phyloP scores from a whole-genome alignment of 2,797 vertebrate genomes.

The Rhabdophis nuchalis region DNA sequence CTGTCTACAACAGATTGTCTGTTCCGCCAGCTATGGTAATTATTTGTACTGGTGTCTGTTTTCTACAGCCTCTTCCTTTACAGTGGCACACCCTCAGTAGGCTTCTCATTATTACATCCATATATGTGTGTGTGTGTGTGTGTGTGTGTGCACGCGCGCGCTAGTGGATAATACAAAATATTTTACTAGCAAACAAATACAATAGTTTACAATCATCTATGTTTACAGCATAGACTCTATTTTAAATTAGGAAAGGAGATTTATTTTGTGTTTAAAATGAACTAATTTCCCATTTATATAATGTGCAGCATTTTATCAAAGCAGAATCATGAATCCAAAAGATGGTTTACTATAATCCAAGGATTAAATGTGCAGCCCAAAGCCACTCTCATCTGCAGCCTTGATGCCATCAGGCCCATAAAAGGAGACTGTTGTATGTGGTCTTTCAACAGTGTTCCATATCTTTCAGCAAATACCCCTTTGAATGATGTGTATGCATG shows the following conservation, averaged over 20 bases:
- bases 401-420: neutral
- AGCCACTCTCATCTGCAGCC: neutral
- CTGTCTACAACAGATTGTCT: conserved; percentile 36
- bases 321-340: neutral
- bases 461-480: neutral
- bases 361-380: neutral
- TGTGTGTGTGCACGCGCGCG: no score
- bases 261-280: neutral
- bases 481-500: neutral
- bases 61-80: conserved; percentile 10
- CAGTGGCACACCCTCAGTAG: conserved; percentile 25
- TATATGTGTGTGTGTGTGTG: no score
- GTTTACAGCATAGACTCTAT: neutral
- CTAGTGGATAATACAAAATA: neutral
- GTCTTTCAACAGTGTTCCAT: neutral
- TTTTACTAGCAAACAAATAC: neutral
- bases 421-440: neutral
- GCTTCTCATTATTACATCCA: conserved; percentile 37
- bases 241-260: neutral
- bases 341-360: neutral
- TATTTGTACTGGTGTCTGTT: neutral
- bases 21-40: conserved; percentile 51
- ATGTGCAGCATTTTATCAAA: neutral
- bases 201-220: neutral
- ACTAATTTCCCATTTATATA: neutral